Percentiles rank a stretch among this genome's conserved stretches.
phyloP scores from a whole-genome alignment of 2,888 invertebrate genomes.

The Troglohyphantes excavatus region DNA sequence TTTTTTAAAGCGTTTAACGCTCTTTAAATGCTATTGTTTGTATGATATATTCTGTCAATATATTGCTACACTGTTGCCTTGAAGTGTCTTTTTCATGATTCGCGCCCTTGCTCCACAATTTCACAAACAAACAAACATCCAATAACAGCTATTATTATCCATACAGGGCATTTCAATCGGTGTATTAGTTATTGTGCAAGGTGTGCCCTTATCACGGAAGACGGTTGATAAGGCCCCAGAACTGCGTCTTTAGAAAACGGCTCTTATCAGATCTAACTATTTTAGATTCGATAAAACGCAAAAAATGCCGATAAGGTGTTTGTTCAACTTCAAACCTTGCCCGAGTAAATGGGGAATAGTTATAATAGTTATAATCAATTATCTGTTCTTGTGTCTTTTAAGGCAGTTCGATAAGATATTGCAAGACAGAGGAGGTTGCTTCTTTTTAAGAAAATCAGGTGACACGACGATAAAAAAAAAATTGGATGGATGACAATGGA shows the following conservation, averaged over 20 bases:
- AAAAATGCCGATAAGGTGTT: background rate
- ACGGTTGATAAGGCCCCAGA: background rate
- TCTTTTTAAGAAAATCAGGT: slow-evolving; percentile 2
- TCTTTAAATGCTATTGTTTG: no score
- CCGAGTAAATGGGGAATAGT: background rate
- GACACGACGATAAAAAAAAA: background rate
- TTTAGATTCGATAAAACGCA: background rate
- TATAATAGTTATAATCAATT: background rate
- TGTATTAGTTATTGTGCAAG: no score
- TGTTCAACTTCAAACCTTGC: slow-evolving; percentile 6
- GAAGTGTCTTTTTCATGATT: no score
- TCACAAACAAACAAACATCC: no score
- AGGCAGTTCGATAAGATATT: background rate
- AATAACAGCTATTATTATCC: no score
- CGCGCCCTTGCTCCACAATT: no score
- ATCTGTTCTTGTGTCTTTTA: background rate
- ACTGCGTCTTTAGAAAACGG: background rate
- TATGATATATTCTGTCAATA: no score
- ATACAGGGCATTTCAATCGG: no score
- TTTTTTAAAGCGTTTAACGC: no score
- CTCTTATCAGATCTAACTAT: background rate
- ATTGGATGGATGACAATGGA: no score
- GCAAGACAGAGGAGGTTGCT: background rate
- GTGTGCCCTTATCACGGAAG: background rate
- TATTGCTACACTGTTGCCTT: no score